phyloP scores from a whole-genome alignment of 1,140 invertebrate genomes.

The Hesperophylax magnus region DNA sequence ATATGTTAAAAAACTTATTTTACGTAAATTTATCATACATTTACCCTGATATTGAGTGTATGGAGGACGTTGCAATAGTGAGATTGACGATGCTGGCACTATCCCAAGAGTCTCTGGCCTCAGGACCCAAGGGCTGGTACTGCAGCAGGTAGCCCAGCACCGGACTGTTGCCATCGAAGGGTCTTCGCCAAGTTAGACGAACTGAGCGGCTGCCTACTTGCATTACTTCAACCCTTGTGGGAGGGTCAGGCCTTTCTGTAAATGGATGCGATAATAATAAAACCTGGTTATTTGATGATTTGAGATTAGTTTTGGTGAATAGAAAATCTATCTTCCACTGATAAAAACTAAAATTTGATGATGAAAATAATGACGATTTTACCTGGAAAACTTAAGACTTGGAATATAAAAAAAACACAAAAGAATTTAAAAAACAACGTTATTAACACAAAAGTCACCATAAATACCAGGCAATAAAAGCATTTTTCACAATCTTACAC shows the following conservation, averaged over 20 bases:
- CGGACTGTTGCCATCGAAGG: conserved; percentile 86
- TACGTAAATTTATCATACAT: background rate
- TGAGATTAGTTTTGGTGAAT: too few species aligned
- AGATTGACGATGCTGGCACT: conserved; percentile 53
- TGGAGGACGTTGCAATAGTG: conserved; percentile 45
- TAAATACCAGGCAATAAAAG: too few species aligned
- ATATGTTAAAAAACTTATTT: background rate
- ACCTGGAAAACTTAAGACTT: too few species aligned
- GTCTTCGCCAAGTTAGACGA: conserved; percentile 80
- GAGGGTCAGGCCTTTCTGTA: conserved; percentile 82
- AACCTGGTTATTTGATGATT: too few species aligned
- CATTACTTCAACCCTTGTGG: conserved; percentile 76
- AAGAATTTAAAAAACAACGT: too few species aligned
- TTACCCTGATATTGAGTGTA: conserved; percentile 28
- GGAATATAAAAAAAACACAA: too few species aligned
- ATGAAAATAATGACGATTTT: too few species aligned
- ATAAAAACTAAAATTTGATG: too few species aligned
- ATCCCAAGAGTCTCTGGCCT: conserved; percentile 48
- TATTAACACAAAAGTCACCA: too few species aligned
- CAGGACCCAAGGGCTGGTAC: conserved; percentile 70
- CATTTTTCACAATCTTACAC: too few species aligned
- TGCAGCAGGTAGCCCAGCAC: conserved; percentile 83
- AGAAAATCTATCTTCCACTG: too few species aligned
- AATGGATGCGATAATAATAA: background rate
- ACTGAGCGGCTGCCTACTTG: conserved; percentile 80